Conservation (phyloP, 2,113 vertebrate genomes). For the Asarcornis scutulata region DNA sequence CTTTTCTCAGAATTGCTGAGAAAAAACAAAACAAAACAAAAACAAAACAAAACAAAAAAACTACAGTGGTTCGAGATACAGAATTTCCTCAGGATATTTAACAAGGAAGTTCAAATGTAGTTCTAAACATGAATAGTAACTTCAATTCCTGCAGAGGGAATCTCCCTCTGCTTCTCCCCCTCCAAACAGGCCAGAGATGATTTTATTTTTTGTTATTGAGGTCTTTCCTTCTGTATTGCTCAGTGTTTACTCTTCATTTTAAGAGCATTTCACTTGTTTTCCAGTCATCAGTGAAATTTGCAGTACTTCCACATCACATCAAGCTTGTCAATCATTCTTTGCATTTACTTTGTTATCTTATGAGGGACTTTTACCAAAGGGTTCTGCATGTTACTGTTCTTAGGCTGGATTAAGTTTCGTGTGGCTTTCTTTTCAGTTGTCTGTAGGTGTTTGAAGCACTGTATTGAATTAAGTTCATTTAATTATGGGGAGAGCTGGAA, state of each 20-base stretch:
- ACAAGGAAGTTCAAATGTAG: neutral
- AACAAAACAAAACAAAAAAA: too few species aligned
- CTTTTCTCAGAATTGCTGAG: neutral
- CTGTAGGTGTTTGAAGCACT: neutral
- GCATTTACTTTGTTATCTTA: neutral
- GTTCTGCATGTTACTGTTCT: neutral
- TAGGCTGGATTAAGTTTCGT: neutral
- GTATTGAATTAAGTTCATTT: neutral
- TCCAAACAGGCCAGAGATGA: neutral
- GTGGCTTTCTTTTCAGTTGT: neutral
- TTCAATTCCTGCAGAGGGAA: neutral
- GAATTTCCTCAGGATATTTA: neutral
- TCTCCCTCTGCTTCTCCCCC: neutral
- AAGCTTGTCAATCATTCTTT: neutral
- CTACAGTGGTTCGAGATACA: neutral
- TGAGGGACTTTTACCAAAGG: neutral
- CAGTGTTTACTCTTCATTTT: neutral
- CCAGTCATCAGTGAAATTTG: neutral
- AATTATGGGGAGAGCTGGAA: neutral
- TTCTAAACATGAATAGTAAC: neutral
- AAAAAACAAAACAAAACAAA: too few species aligned
- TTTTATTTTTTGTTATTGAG: neutral
- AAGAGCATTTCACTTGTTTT: neutral
- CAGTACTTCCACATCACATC: neutral
- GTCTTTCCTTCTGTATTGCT: neutral